Conservation (phyloP, 2,888 invertebrate genomes). For the Cryptophagus acutangulus region DNA sequence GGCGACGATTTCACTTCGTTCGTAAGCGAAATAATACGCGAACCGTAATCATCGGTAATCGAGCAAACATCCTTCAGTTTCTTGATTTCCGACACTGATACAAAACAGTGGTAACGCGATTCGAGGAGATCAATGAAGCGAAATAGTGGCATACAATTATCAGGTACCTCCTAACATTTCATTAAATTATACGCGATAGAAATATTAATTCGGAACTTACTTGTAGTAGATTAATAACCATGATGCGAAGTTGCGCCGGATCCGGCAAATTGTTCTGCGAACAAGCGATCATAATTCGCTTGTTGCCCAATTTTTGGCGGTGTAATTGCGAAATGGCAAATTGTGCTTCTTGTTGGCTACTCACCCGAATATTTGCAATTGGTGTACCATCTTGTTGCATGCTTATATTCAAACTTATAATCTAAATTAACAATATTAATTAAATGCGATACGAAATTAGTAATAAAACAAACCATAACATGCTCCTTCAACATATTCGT, state of each 20-base stretch:
- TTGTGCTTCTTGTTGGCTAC: conserved; percentile 59
- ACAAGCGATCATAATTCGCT: conserved; percentile 72
- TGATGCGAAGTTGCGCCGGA: conserved; percentile 60
- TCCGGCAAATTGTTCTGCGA: conserved; percentile 61
- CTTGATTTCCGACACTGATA: conserved; percentile 66
- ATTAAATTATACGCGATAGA: no score
- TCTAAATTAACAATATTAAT: conserved; percentile 40
- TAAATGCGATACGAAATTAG: not conserved
- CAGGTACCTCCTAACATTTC: conserved; percentile 61
- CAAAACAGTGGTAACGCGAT: conserved; percentile 70
- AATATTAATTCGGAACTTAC: conserved; percentile 24
- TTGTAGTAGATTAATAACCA: conserved; percentile 67
- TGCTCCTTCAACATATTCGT: conserved; percentile 60
- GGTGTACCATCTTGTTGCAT: conserved; percentile 63
- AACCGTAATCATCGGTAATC: conserved; percentile 64
- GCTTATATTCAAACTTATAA: conserved; percentile 58
- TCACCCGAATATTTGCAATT: conserved; percentile 67
- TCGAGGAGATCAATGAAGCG: conserved; percentile 80
- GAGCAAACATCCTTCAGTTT: conserved; percentile 73
- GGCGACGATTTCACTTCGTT: conserved; percentile 57
- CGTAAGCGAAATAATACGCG: conserved; percentile 64
- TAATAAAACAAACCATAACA: conserved; percentile 52
- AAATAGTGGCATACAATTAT: conserved; percentile 69
- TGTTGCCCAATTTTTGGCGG: conserved; percentile 74
- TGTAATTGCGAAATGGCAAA: conserved; percentile 78